Base-by-base conservation (phyloP, 2,113 vertebrate species). In the Larimichthys crocea region DNA sequence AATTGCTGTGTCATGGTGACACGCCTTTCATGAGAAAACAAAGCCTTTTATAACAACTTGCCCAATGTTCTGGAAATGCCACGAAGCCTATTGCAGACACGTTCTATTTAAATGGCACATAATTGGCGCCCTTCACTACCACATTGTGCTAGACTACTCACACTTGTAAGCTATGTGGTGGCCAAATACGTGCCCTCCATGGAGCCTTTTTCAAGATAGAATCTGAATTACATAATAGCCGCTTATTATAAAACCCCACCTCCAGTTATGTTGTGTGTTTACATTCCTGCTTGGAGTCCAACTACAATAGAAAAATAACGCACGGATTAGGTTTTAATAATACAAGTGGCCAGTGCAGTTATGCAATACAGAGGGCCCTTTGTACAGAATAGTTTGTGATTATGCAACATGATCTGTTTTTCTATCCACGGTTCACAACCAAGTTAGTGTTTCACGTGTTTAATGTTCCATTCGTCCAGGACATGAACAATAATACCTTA, bases 361-460 rank as follows among this genome's bases (percentile, higher is more conserved):
- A 88, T 44, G 61, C 70, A 85, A 88, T 68, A 91, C 91, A 92
- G 79, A 89, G 74, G 60, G n/a, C 67, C 78, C 86, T 89, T 91
- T 91, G 88, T 92, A 75, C 85, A 40, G 78, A 83, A 84, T 78
- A 24, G 50, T 86, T 87, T 87, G 66, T 77, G 89, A 91, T 93
- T 88, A 91, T 86, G 91, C 87, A 91, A 91, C 83, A 16, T 29
- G 76, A 90, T 84, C 87, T 84, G 72, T 88, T 89, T 89, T 88
- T 60, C 82, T 82, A 55, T 70, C 68, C 76, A 74, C 44, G 65
- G 80, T 82, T 85, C 75, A 84, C 77, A 83, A 80, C 61, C 35
- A 80, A 57, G 77, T 82, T 65, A 87, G 55, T 86, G 44, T 93
- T 88, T 79, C 70, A 69, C 42, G 70, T 66, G 75, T 76, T 85